These are phyloP conservation scores for Umimayanthus kanabou DNA, from an alignment of 92 coral and sea anemone species.

Conservation along the genomic window DNA sequence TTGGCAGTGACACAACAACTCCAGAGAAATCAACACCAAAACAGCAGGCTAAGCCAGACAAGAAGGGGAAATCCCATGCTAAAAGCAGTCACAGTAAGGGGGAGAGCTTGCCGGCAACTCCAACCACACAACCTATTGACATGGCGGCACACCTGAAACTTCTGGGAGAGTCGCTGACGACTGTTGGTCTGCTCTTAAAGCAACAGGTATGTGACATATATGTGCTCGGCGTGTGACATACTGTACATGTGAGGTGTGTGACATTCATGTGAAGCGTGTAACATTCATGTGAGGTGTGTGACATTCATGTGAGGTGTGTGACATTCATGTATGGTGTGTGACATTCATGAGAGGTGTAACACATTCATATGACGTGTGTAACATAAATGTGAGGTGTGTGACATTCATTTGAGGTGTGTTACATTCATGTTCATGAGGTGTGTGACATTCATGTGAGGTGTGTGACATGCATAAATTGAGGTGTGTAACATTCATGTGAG, in stretches of 20 bases:
- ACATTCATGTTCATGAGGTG: too few relatives aligned
- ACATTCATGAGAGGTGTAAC: too few relatives aligned
- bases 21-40: conserved; percentile 36
- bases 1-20: conserved; percentile 44
- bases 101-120: conserved; percentile 22
- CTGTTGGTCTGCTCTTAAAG: conserved; percentile 82
- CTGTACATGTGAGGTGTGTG: not conserved
- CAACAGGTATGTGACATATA: conserved; percentile 79
- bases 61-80: not conserved
- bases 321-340: too few relatives aligned
- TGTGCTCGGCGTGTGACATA: too few relatives aligned
- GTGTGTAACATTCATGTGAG: too few relatives aligned
- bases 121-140: conserved; percentile 78
- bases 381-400: too few relatives aligned
- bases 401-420: too few relatives aligned
- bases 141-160: conserved; percentile 95
- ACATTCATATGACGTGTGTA: too few relatives aligned
- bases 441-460: too few relatives aligned
- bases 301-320: too few relatives aligned
- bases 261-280: too few relatives aligned
- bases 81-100: conserved; percentile 11
- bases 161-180: conserved; percentile 89
- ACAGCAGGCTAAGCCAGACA: not conserved
- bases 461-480: too few relatives aligned
- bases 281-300: not conserved